A percentile compares a stretch with the other conserved stretches of the same genome.
These are phyloP conservation scores for Drosophila murphyi DNA, from an alignment of 1,140 invertebrate species.

Conservation along the genomic window DNA sequence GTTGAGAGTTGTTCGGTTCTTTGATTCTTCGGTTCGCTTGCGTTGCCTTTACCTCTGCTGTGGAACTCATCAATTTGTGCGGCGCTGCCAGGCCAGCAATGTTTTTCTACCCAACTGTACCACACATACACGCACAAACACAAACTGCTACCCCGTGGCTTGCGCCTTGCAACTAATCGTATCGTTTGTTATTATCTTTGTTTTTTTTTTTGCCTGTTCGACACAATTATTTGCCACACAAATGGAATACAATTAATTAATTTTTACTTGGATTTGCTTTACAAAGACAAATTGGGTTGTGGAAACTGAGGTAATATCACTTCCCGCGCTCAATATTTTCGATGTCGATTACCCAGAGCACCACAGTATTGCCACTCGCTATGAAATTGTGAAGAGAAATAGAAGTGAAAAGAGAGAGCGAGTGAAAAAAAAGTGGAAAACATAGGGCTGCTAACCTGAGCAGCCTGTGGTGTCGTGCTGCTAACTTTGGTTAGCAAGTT, in stretches of 20 bases:
- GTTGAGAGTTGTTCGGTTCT: conserved; percentile 22
- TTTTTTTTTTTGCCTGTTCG: not conserved
- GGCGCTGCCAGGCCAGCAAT: conserved; percentile 62
- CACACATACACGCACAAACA: conserved; percentile 71
- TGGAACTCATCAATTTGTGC: conserved; percentile 42
- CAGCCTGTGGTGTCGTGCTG: conserved; percentile 8
- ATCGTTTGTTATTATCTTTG: conserved; percentile 25
- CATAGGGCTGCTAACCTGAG: conserved; percentile 32
- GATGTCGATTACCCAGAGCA: conserved; percentile 54
- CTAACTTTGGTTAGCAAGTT: conserved; percentile 40
- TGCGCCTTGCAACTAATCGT: conserved; percentile 41
- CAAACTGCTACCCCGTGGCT: conserved; percentile 47
- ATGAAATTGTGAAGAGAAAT: conserved; percentile 53
- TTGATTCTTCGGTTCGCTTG: conserved; percentile 20
- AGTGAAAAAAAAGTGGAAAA: conserved; percentile 13
- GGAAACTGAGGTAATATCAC: conserved; percentile 42
- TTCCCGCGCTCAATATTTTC: conserved; percentile 61
- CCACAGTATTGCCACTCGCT: conserved; percentile 52
- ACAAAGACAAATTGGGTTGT: conserved; percentile 35
- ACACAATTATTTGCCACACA: conserved; percentile 8
- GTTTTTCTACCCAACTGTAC: conserved; percentile 82
- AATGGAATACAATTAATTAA: conserved; percentile 14
- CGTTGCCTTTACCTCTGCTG: conserved; percentile 11
- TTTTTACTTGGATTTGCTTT: conserved; percentile 50
- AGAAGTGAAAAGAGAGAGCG: conserved; percentile 52